These are phyloP conservation scores for Pseudopipra pipra DNA, from an alignment of 2,113 vertebrate genomes.

Conservation along the genomic window DNA sequence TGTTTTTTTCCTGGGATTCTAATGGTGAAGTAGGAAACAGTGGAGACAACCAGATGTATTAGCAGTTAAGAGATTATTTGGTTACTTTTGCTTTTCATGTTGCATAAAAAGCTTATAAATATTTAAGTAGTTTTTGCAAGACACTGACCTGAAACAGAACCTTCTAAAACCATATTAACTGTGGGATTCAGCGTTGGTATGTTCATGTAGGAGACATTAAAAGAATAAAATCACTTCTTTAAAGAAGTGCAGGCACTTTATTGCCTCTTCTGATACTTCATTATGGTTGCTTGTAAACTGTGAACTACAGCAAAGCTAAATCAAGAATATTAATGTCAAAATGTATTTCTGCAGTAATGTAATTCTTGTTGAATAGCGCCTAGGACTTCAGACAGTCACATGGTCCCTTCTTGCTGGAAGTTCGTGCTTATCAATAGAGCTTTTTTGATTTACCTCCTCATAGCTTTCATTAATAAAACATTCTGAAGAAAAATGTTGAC, in stretches of 20 bases:
- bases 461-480: background rate
- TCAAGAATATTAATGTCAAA: background rate
- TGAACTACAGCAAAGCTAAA: background rate
- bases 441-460: background rate
- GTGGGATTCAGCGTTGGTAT: background rate
- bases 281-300: background rate
- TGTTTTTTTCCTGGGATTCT: background rate
- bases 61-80: background rate
- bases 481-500: background rate
- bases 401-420: background rate
- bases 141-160: background rate
- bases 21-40: background rate
- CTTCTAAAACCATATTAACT: background rate
- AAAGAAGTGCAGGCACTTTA: background rate
- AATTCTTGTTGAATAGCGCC: background rate
- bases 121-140: background rate
- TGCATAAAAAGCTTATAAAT: slow-evolving; percentile 33
- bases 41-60: background rate
- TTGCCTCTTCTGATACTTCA: background rate
- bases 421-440: background rate
- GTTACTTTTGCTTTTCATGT: background rate
- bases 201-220: background rate
- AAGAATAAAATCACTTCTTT: background rate
- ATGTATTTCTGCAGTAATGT: background rate
- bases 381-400: background rate